Conservation (phyloP, 2,113 vertebrate species). For the Glaucidium brasilianum region DNA sequence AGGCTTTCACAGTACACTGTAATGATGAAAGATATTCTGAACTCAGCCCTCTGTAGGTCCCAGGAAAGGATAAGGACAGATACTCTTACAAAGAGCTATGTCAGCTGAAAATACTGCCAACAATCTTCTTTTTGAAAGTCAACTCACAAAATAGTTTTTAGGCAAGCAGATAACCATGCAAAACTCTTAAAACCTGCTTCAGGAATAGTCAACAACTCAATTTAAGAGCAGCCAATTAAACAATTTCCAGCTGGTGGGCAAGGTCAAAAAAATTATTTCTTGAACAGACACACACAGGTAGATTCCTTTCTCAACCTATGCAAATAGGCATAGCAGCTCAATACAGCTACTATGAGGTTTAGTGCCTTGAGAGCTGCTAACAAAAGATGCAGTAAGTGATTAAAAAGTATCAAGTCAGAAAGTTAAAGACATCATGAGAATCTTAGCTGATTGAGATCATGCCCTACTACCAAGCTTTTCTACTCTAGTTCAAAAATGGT, state of each 20-base stretch:
- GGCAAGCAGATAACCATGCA: not conserved
- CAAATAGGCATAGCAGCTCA: not conserved
- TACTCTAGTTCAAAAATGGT: not conserved
- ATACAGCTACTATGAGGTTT: not conserved
- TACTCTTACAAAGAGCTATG: not conserved
- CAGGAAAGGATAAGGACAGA: not conserved
- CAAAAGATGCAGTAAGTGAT: not conserved
- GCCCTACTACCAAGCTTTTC: not conserved
- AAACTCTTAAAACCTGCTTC: not conserved
- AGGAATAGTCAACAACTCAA: not conserved
- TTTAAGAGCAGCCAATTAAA: not conserved
- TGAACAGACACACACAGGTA: not conserved
- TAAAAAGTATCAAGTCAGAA: conserved; percentile 1
- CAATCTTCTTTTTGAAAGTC: not conserved
- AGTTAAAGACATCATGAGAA: not conserved
- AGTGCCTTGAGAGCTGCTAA: not conserved
- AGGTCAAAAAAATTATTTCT: not conserved
- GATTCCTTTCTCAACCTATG: not conserved
- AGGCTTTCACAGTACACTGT: not conserved
- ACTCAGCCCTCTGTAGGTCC: not conserved
- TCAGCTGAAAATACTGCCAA: not conserved
- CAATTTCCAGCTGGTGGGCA: not conserved
- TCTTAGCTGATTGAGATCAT: not conserved
- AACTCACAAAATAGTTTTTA: not conserved
- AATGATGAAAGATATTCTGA: not conserved